Percentiles rank a stretch among this genome's conserved stretches.
These are phyloP conservation scores for Platycheirus rosarum DNA, from an alignment of 2,888 invertebrate species.

Conservation along the genomic window DNA sequence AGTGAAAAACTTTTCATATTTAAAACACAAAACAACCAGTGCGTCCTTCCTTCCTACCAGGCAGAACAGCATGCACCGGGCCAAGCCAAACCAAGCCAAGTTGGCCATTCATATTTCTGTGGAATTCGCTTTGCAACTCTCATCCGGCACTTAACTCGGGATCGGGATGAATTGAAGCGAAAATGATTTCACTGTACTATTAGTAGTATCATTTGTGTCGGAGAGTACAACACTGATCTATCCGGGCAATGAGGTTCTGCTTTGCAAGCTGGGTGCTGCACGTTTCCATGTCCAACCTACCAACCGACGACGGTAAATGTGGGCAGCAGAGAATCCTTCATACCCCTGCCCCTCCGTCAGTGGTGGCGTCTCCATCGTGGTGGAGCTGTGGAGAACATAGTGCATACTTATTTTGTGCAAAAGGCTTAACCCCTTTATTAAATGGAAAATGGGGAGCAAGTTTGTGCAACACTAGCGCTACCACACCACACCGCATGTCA, in stretches of 20 bases:
- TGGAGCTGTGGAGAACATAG: not conserved
- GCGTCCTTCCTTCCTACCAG: constrained; percentile 37
- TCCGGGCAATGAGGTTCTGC: constrained; percentile 51
- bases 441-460: constrained; percentile 69
- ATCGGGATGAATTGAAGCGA: constrained; percentile 73
- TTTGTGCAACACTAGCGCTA: too few species aligned
- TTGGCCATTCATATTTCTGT: constrained; percentile 27
- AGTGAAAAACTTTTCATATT: constrained; percentile 73
- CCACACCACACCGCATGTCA: constrained; percentile 42
- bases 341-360: too few species aligned
- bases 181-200: constrained; percentile 73
- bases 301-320: constrained; percentile 54
- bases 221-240: too few species aligned
- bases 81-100: constrained; percentile 20
- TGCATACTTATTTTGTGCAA: constrained; percentile 24
- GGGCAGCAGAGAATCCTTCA: constrained; percentile 39
- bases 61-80: not conserved
- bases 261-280: not conserved
- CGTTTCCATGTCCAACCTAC: constrained; percentile 47
- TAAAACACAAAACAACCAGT: constrained; percentile 64
- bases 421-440: constrained; percentile 65
- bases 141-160: constrained; percentile 71
- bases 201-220: constrained; percentile 74
- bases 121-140: constrained; percentile 29
- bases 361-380: not conserved